Base-by-base conservation (phyloP, 2,888 invertebrate genomes). In the Elysia crispata region DNA sequence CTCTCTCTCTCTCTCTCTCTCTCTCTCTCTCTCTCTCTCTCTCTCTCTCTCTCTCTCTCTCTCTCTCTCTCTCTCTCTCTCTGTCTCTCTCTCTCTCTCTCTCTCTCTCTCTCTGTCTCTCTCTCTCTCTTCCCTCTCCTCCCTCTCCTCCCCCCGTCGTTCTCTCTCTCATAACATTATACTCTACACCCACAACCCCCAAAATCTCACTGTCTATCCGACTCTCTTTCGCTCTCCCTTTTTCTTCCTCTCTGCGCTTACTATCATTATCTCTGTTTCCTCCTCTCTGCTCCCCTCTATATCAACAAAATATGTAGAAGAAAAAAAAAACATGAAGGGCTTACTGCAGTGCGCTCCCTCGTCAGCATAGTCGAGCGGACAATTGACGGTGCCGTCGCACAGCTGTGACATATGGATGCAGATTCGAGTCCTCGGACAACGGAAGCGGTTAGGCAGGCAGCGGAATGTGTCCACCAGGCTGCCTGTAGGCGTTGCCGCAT, bases 351-450 rank as follows among this genome's bases (percentile, higher is more conserved):
- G 83, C 5, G 82, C 69, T 6, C 85, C 85, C 60, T 87, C 86
- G 66, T 89, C 89, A 41, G 86, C 88, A 15, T 83, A 83, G 75
- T 87, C 85, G 33, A 78, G 76, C 50, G 81, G 81, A 83, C 90
- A 90, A 84, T 90, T 86, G 49, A 74, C 79, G 18, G 77, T 30
- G 3, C 83, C 84, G 85, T 90, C 87, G 85, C 90, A 90, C 81
- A 89, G 84, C 72, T 86, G 82, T 31, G 79, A 72, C 64, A 87
- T 81, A 81, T 86, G 86, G 86, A 90, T 89, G 84, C 90, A 90
- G 82, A 82, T 81, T 30, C 83, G 82, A 30, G 87, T 86, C 20
- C 84, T 84, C 1, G 87, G 87, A 83, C 89, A 89, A 30, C 86
- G 83, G 82, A 87, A 86, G 75, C 85, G 81, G 82, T 89, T 88